phyloP scores from a whole-genome alignment of 2,113 vertebrate genomes.

The Sphaerodactylus townsendi region DNA sequence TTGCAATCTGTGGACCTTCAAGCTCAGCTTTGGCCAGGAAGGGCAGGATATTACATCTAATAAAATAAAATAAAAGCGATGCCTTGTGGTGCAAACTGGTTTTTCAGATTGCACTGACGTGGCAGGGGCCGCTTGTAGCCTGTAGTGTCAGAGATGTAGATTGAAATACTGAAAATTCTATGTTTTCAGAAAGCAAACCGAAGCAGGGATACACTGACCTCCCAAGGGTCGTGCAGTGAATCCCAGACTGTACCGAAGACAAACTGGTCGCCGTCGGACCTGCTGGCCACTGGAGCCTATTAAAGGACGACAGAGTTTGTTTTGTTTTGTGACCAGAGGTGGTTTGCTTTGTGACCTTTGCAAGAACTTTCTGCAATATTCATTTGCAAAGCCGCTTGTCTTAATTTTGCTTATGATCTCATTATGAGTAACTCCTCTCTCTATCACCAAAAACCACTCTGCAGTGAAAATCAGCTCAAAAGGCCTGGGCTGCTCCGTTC shows the following conservation, averaged over 20 bases:
- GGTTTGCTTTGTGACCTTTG: constrained; percentile 60
- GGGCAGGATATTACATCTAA: no score
- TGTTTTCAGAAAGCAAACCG: background rate
- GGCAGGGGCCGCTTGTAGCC: background rate
- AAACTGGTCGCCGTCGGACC: background rate
- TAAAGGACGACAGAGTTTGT: constrained; percentile 42
- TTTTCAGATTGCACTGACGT: background rate
- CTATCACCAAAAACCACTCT: constrained; percentile 34
- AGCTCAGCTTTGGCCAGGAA: no score
- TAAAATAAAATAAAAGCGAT: no score
- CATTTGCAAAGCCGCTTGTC: constrained; percentile 40
- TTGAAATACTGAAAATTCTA: background rate
- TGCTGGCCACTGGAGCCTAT: background rate
- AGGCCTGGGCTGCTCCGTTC: constrained; percentile 43
- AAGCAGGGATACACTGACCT: background rate
- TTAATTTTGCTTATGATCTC: constrained; percentile 44
- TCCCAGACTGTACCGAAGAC: background rate
- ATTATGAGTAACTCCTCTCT: constrained; percentile 53
- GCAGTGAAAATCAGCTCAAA: constrained; percentile 53
- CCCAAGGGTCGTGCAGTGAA: no score
- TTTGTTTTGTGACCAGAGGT: constrained; percentile 58
- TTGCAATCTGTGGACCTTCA: no score
- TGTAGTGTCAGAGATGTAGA: background rate
- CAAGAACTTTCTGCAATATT: constrained; percentile 52
- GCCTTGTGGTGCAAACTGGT: background rate